Conservation (phyloP, 2,797 vertebrate species). For the Bradypodion pumilum region DNA sequence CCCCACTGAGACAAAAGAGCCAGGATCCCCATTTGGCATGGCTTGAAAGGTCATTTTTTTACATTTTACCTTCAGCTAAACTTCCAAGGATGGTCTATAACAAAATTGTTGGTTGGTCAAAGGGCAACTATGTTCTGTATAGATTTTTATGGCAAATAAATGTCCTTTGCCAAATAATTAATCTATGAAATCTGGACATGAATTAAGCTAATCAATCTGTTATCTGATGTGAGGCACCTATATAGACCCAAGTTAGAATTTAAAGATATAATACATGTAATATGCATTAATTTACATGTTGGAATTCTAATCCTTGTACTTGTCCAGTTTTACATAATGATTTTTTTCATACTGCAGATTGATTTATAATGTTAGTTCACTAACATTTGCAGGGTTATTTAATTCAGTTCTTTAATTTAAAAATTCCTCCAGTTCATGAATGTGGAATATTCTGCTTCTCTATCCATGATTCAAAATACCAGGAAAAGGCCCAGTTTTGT, state of each 20-base stretch:
- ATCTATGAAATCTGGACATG: neutral
- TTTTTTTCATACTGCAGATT: neutral
- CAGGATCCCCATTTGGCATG: conserved; percentile 15
- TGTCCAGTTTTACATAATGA: neutral
- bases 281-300: neutral
- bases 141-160: neutral
- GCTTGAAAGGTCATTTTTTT: conserved; percentile 30
- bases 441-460: too few species aligned
- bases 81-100: neutral
- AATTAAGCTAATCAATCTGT: neutral
- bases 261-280: neutral
- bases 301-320: neutral
- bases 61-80: conserved; percentile 8
- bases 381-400: neutral
- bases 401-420: too few species aligned
- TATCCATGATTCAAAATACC: too few species aligned
- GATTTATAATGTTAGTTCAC: neutral
- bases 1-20: neutral
- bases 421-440: too few species aligned
- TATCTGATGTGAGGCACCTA: neutral
- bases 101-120: conserved; percentile 1
- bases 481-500: too few species aligned
- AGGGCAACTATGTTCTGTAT: neutral
- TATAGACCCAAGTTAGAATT: neutral
- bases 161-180: neutral